Base-by-base conservation (phyloP, 2,113 vertebrate genomes). In the Propithecus coquereli region DNA sequence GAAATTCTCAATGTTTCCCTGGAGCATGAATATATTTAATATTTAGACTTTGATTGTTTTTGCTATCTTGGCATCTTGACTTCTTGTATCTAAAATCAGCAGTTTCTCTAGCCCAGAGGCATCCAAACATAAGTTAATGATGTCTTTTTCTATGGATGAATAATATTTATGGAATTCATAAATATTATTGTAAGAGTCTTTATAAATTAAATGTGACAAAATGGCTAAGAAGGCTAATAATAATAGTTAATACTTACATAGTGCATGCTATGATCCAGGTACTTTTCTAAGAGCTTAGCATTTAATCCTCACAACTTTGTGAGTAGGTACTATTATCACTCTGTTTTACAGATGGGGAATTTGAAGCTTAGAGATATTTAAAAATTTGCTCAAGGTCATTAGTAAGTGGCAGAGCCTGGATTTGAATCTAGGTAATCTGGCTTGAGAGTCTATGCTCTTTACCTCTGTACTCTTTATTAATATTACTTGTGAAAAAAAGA, bases 371-470 rank as follows among this genome's bases (percentile, higher is more conserved):
- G 68, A 65, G 73, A 87, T n/a, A n/a, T 87, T 94, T 84, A 57
- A 93, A 93, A 87, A 85, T 40, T 88, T 95, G 6, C 45, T 85
- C 17, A 61, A 66, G 40, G 37, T 95, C 57, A 82, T 91, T 94
- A 94, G 8, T 74, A 68, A 87, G 59, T 90, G 18, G 9, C 52
- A 93, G 57, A 85, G 16, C 18, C 73, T 87, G 22, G 30, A 77
- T 85, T 68, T 85, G 23, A 87, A 68, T 65, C 50, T 71, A 37
- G 18, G 11, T 81, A 66, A 61, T 86, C 47, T 73, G 77, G 11
- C 54, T 86, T 40, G 61, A 87, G 40, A 90, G 65, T 82, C 71
- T 90, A 0, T 87, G 20, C 23, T 94, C 68, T 61, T 79, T 87
- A 85, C 85, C 54, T 94, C 52, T 94, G 7, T 0, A 45, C 5